Conservation (phyloP, 1,140 invertebrate genomes). For the Drosophila carrolli region DNA sequence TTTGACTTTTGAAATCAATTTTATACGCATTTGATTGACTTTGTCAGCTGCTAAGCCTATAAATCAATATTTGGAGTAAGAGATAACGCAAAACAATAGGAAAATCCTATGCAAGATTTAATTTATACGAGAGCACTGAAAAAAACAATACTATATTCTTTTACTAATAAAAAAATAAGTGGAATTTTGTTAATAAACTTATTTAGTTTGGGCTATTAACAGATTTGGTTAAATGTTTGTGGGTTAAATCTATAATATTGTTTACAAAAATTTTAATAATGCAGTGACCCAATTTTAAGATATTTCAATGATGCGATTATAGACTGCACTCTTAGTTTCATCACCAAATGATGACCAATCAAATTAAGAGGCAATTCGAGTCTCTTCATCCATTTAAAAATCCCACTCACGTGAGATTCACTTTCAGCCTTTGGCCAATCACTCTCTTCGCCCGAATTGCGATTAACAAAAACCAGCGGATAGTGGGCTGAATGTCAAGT, state of each 20-base stretch:
- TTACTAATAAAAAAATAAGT: too few species aligned
- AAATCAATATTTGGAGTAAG: background rate
- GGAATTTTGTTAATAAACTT: too few species aligned
- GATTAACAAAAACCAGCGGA: conserved; percentile 8
- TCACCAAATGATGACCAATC: conserved; percentile 7
- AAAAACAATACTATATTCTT: too few species aligned
- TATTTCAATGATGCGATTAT: too few species aligned
- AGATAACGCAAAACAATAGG: background rate
- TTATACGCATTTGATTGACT: background rate
- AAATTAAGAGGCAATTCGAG: conserved; percentile 6
- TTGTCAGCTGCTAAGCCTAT: background rate
- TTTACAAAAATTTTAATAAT: too few species aligned
- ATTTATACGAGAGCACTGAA: conserved; percentile 5
- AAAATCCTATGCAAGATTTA: background rate
- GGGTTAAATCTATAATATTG: too few species aligned
- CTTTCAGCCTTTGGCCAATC: conserved; percentile 4
- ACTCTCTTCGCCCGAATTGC: background rate
- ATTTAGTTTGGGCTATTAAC: too few species aligned
- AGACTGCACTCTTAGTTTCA: too few species aligned
- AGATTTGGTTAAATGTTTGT: too few species aligned
- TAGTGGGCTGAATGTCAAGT: conserved; percentile 30
- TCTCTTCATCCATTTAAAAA: background rate
- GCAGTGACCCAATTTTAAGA: too few species aligned
- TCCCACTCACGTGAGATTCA: conserved; percentile 16
- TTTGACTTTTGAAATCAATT: background rate